phyloP scores from a whole-genome alignment of 2,888 invertebrate species.

The Rosalia funebris region DNA sequence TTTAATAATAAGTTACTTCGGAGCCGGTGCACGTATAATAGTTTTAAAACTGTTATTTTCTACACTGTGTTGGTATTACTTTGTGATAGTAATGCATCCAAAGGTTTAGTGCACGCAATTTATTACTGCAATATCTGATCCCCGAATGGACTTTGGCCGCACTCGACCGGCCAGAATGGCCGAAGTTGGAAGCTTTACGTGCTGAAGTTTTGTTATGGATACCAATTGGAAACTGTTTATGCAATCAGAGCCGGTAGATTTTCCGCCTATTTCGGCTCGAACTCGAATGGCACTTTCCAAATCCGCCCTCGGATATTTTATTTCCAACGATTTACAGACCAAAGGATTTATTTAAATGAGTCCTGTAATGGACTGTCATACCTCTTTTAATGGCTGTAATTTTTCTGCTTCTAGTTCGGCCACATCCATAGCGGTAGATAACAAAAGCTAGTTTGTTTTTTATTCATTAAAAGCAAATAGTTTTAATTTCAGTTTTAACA shows the following conservation, averaged over 20 bases:
- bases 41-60: slow-evolving; percentile 34
- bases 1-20: neutral
- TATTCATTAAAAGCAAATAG: too few species aligned
- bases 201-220: slow-evolving; percentile 51
- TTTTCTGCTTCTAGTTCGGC: slow-evolving; percentile 2
- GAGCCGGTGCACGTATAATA: slow-evolving; percentile 16
- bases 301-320: slow-evolving; percentile 30
- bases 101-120: slow-evolving; percentile 47
- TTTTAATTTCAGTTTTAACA: too few species aligned
- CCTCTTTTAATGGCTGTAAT: slow-evolving; percentile 11
- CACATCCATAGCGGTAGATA: too few species aligned
- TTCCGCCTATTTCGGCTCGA: slow-evolving; percentile 50
- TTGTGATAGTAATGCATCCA: slow-evolving; percentile 49
- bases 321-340: slow-evolving; percentile 24
- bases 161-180: slow-evolving; percentile 49
- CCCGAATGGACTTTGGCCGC: slow-evolving; percentile 51
- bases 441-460: too few species aligned
- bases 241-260: slow-evolving; percentile 52
- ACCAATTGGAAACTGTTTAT: slow-evolving; percentile 55
- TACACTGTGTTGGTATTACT: slow-evolving; percentile 34
- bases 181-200: slow-evolving; percentile 52
- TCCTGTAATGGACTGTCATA: slow-evolving; percentile 12
- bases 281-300: slow-evolving; percentile 42
- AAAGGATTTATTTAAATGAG: slow-evolving; percentile 35
- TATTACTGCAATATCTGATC: slow-evolving; percentile 50